These are phyloP conservation scores for Harpagoxenus sublaevis DNA, from an alignment of 2,888 invertebrate genomes.

Conservation along the genomic window DNA sequence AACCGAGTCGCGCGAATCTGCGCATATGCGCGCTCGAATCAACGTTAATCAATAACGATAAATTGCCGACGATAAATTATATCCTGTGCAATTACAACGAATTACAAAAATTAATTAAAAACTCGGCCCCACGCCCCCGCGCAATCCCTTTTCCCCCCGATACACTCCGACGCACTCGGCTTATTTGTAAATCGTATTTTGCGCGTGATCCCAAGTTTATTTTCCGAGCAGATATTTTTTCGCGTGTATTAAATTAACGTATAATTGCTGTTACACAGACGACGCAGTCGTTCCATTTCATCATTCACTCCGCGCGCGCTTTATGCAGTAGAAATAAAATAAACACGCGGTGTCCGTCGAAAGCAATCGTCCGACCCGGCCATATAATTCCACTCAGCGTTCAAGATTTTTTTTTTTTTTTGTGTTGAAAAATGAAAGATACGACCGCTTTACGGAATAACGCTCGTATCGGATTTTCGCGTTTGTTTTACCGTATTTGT, in stretches of 20 bases:
- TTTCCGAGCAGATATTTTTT: conserved; percentile 49
- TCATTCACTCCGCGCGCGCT: conserved; percentile 25
- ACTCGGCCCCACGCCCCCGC: neutral
- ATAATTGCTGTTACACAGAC: conserved; percentile 49
- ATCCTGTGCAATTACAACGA: conserved; percentile 28
- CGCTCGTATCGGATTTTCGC: conserved; percentile 18
- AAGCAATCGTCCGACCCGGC: conserved; percentile 41
- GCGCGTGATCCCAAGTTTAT: conserved; percentile 48
- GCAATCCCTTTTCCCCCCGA: conserved; percentile 24
- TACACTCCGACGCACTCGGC: conserved; percentile 11
- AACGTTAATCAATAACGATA: conserved; percentile 51
- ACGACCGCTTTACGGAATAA: conserved; percentile 24
- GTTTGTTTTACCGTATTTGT: conserved; percentile 19
- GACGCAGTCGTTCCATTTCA: conserved; percentile 45
- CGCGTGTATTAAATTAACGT: conserved; percentile 54
- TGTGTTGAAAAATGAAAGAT: conserved; percentile 32
- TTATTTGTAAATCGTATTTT: conserved; percentile 49
- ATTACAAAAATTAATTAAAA: conserved; percentile 54
- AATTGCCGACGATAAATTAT: conserved; percentile 48
- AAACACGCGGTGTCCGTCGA: conserved; percentile 41
- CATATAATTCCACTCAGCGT: conserved; percentile 38
- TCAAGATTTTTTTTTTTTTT: conserved; percentile 12
- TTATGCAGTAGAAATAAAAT: conserved; percentile 35
- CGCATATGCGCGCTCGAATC: neutral
- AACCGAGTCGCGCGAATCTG: conserved; percentile 4